phyloP scores from a whole-genome alignment of 1,140 invertebrate species.

The Rhopalosiphum padi region DNA sequence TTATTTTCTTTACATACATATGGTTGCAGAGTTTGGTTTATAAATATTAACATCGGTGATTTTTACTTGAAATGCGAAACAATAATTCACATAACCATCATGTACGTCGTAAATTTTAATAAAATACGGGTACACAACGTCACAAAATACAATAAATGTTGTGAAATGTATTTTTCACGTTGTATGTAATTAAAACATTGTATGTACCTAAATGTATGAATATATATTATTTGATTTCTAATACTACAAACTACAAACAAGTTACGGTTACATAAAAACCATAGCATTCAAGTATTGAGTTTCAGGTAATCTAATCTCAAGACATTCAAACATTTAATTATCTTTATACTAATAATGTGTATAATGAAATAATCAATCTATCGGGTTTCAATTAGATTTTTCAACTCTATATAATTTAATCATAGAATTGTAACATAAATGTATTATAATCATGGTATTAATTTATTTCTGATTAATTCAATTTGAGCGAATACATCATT shows the following conservation, averaged over 20 bases:
- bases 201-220: background rate
- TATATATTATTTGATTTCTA: background rate
- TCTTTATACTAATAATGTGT: background rate
- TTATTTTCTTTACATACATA: slow-evolving; percentile 8
- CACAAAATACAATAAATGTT: background rate
- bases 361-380: background rate
- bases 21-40: background rate
- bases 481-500: background rate
- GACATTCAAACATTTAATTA: background rate
- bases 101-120: background rate
- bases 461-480: background rate
- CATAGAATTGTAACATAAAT: too few species aligned
- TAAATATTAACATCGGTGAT: background rate
- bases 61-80: background rate
- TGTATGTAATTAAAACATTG: background rate
- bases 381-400: background rate
- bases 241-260: background rate
- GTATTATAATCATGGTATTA: background rate
- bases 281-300: background rate
- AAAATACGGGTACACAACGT: background rate
- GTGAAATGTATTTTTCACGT: background rate
- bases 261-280: background rate
- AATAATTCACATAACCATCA: background rate
- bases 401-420: background rate
- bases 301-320: background rate